phyloP scores from a whole-genome alignment of 2,113 vertebrate species.

The Hemiscyllium ocellatum region DNA sequence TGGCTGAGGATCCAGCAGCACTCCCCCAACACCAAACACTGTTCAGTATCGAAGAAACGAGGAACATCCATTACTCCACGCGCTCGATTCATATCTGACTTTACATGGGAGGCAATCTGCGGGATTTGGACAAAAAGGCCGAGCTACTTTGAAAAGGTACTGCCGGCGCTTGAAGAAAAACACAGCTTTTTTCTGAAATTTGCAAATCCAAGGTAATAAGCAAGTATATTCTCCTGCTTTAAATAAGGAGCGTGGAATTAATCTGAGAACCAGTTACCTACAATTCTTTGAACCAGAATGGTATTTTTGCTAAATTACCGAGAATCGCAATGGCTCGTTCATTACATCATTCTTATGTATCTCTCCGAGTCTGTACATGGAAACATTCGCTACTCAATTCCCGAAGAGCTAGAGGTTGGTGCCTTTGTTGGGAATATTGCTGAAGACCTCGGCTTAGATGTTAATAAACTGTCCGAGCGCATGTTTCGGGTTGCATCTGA shows the following conservation, averaged over 20 bases:
- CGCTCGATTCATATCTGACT: neutral
- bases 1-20: neutral
- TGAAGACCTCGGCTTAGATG: slow-evolving; percentile 53
- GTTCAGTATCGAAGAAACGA: neutral
- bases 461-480: slow-evolving; percentile 37
- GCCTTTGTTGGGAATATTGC: slow-evolving; percentile 55
- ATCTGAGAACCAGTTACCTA: neutral
- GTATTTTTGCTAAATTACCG: too few species aligned
- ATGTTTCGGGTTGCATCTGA: slow-evolving; percentile 54
- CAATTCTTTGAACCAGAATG: neutral
- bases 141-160: neutral
- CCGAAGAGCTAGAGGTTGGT: slow-evolving; percentile 56
- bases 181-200: neutral
- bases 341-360: neutral
- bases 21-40: neutral
- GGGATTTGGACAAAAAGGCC: neutral
- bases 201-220: neutral
- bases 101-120: too few species aligned
- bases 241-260: neutral
- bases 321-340: neutral
- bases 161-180: neutral
- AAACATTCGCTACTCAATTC: neutral
- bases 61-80: neutral
- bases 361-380: neutral
- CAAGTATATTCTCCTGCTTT: neutral